These are phyloP conservation scores for Melopsittacus undulatus DNA, from an alignment of 2,797 vertebrate species.

Conservation along the genomic window DNA sequence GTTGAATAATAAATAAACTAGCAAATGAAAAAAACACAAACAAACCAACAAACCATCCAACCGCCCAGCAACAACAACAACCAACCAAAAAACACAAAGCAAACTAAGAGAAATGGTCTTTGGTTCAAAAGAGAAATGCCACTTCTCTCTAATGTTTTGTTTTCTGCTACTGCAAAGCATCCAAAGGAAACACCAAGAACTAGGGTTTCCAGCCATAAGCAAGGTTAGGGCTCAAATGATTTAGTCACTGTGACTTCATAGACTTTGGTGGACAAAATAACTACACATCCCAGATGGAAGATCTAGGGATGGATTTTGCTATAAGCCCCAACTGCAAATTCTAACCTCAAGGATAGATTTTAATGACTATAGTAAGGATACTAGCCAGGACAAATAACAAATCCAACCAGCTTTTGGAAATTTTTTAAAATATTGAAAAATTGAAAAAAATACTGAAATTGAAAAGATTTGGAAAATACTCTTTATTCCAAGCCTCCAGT, in stretches of 20 bases:
- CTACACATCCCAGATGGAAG: background rate
- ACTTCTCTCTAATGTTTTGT: background rate
- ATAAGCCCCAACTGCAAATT: background rate
- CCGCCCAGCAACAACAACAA: background rate
- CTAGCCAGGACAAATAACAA: background rate
- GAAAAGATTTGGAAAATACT: too few species aligned
- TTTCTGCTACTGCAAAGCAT: background rate
- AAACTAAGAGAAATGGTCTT: background rate
- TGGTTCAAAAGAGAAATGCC: background rate
- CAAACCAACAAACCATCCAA: too few species aligned
- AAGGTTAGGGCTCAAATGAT: background rate
- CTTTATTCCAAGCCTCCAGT: background rate
- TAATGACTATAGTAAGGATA: background rate
- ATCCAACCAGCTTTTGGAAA: background rate
- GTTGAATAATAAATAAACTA: background rate
- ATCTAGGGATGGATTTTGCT: background rate
- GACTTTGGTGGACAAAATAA: background rate
- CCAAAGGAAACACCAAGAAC: background rate
- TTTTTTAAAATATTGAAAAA: too few species aligned
- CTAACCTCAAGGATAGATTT: background rate
- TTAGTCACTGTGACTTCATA: background rate
- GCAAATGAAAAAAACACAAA: background rate
- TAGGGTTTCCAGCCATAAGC: background rate
- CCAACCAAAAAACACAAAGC: background rate
- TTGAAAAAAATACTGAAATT: too few species aligned